A percentile compares a stretch with the other conserved stretches of the same genome.
Conservation (phyloP, 2,888 invertebrate genomes). For the Sthenelais limicola region DNA sequence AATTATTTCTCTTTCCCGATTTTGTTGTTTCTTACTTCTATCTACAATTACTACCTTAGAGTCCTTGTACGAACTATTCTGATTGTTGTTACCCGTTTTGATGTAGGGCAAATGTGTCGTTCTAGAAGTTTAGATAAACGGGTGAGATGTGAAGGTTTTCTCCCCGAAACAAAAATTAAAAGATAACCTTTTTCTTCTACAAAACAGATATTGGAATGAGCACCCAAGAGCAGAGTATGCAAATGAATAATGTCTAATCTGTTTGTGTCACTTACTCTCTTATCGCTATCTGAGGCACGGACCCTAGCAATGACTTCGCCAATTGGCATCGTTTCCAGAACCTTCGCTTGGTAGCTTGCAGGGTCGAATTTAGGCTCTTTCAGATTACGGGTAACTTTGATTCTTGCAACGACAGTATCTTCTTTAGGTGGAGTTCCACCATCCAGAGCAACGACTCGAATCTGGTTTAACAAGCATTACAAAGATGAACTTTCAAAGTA, state of each 20-base stretch:
- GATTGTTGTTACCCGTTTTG: too few relatives aligned
- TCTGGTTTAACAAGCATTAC: constrained; percentile 47
- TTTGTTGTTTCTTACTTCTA: too few relatives aligned
- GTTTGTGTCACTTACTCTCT: constrained; percentile 50
- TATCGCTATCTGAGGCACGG: constrained; percentile 58
- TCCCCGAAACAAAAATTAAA: too few relatives aligned
- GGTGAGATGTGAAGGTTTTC: too few relatives aligned
- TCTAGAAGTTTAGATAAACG: too few relatives aligned
- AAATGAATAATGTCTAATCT: background rate
- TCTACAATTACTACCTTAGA: too few relatives aligned
- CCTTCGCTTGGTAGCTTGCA: constrained; percentile 48
- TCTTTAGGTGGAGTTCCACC: constrained; percentile 54
- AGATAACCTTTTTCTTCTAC: too few relatives aligned
- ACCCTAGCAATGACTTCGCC: constrained; percentile 58
- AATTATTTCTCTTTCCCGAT: too few relatives aligned
- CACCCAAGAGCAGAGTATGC: too few relatives aligned
- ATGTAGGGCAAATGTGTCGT: too few relatives aligned
- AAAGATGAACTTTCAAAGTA: background rate
- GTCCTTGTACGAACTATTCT: too few relatives aligned
- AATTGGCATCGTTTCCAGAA: constrained; percentile 58
- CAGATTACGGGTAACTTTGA: constrained; percentile 56
- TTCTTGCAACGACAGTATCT: constrained; percentile 51
- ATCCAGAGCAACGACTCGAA: constrained; percentile 59
- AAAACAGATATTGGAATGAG: too few relatives aligned
- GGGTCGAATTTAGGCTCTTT: constrained; percentile 47